Evolutionary conservation across 2,113 vertebrate genomes (phyloP).

Genomic region (Setophaga coronata): DNA sequence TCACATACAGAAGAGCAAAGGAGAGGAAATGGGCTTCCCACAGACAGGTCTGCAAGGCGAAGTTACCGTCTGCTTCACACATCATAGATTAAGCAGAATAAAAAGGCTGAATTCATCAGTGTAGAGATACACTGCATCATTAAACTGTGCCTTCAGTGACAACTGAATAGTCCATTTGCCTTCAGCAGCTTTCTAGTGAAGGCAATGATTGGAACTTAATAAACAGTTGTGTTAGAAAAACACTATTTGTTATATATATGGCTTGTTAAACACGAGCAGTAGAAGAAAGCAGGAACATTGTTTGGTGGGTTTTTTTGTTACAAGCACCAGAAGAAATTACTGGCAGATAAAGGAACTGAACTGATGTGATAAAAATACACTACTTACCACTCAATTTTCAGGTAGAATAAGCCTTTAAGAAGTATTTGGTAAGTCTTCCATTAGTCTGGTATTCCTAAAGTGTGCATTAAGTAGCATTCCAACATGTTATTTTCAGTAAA

Average conservation of each 20-base stretch:
- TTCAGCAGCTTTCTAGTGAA: slow-evolving; percentile 3
- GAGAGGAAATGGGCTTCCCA: not conserved
- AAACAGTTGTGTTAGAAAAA: slow-evolving; percentile 9
- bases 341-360: not conserved
- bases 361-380: not conserved
- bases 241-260: not conserved
- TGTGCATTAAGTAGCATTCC: not conserved
- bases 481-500: not conserved
- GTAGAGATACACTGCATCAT: not conserved
- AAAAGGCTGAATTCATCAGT: slow-evolving; percentile 17
- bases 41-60: not conserved
- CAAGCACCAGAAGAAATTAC: not conserved
- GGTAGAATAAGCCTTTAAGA: not conserved
- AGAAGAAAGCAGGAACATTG: not conserved
- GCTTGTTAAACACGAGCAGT: not conserved
- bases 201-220: slow-evolving; percentile 11
- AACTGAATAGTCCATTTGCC: slow-evolving; percentile 28
- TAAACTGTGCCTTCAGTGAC: slow-evolving; percentile 18
- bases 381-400: not conserved
- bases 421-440: not conserved
- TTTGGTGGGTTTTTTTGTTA: not conserved
- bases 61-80: not conserved
- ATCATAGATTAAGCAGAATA: not conserved
- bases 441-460: not conserved
- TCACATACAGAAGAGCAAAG: not conserved